phyloP scores from a whole-genome alignment of 2,113 vertebrate genomes.

The Eptesicus fuscus region DNA sequence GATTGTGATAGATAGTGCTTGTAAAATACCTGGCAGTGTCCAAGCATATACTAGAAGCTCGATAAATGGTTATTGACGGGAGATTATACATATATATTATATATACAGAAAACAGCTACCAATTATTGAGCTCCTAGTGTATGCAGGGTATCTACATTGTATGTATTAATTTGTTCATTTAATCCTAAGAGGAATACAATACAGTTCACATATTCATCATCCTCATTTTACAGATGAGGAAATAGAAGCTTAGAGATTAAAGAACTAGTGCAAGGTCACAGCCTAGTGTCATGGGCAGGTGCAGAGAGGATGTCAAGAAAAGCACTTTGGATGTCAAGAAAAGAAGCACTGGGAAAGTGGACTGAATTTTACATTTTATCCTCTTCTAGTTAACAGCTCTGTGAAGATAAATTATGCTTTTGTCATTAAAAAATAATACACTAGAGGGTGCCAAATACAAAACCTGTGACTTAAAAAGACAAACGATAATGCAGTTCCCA shows the following conservation, averaged over 20 bases:
- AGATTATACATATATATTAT: neutral
- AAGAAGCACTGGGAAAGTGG: neutral
- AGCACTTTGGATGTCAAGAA: neutral
- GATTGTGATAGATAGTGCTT: neutral
- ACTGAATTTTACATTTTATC: constrained; percentile 3
- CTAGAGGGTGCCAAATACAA: constrained; percentile 63
- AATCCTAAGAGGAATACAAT: neutral
- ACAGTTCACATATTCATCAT: neutral
- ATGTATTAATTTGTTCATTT: neutral
- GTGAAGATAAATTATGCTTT: neutral
- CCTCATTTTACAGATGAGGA: neutral
- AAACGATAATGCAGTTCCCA: constrained; percentile 1
- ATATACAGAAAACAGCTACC: neutral
- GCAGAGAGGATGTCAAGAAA: neutral
- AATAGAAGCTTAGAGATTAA: neutral
- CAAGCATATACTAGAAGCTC: neutral
- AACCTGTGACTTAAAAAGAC: neutral
- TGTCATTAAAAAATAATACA: constrained; percentile 19
- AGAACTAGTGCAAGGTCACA: neutral
- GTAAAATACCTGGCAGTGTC: neutral
- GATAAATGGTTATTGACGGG: neutral
- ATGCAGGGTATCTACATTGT: neutral
- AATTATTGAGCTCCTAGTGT: neutral
- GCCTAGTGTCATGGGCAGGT: neutral
- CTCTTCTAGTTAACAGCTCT: neutral